These are phyloP conservation scores for Drosophila dunni DNA, from an alignment of 1,140 invertebrate genomes.

Conservation along the genomic window DNA sequence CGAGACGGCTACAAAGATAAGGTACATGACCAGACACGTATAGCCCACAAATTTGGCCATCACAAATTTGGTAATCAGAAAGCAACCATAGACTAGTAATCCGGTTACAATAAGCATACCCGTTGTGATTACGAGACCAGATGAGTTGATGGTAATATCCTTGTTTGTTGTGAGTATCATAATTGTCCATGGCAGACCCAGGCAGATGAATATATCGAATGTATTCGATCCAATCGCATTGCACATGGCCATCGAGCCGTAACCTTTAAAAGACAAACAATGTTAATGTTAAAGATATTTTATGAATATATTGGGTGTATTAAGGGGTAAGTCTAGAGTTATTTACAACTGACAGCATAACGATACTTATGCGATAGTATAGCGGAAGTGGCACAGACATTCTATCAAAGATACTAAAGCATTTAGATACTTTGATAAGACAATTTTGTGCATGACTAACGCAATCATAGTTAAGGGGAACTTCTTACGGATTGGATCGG, in stretches of 20 bases:
- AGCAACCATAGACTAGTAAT: conserved; percentile 88
- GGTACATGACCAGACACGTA: conserved; percentile 90
- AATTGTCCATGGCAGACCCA: conserved; percentile 93
- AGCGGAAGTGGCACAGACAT: not conserved
- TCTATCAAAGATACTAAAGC: no score
- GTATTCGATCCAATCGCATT: conserved; percentile 95
- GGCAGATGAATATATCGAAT: conserved; percentile 93
- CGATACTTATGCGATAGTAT: not conserved
- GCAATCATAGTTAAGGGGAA: no score
- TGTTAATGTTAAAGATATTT: no score
- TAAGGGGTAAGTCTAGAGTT: no score
- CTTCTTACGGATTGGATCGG: no score
- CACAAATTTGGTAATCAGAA: conserved; percentile 72
- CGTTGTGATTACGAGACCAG: conserved; percentile 90
- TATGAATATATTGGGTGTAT: no score
- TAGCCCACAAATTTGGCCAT: conserved; percentile 90
- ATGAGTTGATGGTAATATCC: conserved; percentile 88
- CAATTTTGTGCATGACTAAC: no score
- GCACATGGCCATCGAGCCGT: conserved; percentile 93
- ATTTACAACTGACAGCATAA: no score
- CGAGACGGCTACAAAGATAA: conserved; percentile 89
- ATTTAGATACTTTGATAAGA: no score
- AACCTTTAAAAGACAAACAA: conserved; percentile 78
- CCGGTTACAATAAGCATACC: conserved; percentile 90
- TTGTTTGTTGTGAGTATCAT: conserved; percentile 88